phyloP scores from a whole-genome alignment of 2,888 invertebrate species.

The Amphimallon solstitiale region DNA sequence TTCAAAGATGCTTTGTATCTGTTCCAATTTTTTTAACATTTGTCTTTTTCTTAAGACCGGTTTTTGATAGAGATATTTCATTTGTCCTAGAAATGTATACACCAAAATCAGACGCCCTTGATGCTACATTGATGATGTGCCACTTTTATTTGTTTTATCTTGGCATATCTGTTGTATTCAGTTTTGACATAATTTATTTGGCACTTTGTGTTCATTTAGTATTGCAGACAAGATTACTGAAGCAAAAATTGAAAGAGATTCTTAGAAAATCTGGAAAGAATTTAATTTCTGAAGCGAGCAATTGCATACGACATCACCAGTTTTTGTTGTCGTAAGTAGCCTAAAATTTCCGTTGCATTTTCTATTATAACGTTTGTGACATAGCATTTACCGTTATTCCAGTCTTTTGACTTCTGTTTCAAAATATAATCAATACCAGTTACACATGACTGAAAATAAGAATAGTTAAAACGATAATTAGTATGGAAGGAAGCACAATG shows the following conservation, averaged over 20 bases:
- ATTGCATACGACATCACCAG: neutral
- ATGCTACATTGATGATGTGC: neutral
- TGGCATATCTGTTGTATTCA: neutral
- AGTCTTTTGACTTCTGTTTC: no score
- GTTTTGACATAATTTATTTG: neutral
- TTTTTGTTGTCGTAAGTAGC: slow-evolving; percentile 4
- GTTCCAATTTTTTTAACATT: no score
- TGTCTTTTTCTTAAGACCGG: no score
- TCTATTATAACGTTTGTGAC: no score
- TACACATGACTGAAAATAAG: no score
- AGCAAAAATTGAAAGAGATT: neutral
- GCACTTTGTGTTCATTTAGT: neutral
- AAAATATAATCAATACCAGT: no score
- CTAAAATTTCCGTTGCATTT: no score
- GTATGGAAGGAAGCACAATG: no score
- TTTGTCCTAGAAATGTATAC: neutral
- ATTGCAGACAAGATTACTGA: neutral
- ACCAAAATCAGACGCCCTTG: neutral
- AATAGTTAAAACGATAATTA: no score
- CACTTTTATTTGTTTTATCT: neutral
- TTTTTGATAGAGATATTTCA: neutral
- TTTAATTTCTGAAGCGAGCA: neutral
- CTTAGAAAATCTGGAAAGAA: neutral
- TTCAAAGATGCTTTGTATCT: no score
- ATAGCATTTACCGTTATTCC: no score